Evolutionary conservation across 2,797 vertebrate species (phyloP).

Genomic region (Spinus pinus): DNA sequence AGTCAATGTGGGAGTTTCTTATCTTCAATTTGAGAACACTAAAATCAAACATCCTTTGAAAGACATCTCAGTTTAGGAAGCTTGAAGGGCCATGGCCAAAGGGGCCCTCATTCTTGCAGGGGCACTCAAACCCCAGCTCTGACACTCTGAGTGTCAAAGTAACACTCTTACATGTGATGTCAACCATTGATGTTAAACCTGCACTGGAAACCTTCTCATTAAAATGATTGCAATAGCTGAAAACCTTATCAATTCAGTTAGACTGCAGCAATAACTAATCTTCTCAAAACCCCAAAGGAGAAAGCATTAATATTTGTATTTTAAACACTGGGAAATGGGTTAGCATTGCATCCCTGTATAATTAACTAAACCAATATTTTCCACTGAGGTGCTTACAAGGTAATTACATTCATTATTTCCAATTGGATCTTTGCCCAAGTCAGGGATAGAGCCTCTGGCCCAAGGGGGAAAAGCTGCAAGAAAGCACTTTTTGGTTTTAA

Average conservation of each 20-base stretch:
- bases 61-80: background rate
- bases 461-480: background rate
- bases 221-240: background rate
- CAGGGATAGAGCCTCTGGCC: background rate
- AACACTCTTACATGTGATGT: fast-evolving
- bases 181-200: background rate
- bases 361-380: constrained; percentile 43
- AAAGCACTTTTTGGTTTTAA: background rate
- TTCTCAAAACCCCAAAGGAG: background rate
- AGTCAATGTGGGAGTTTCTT: background rate
- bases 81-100: background rate
- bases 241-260: background rate
- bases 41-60: background rate
- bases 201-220: background rate
- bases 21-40: background rate
- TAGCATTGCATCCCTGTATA: background rate
- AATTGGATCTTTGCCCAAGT: background rate
- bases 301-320: constrained; percentile 16
- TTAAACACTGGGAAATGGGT: constrained; percentile 21
- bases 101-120: background rate
- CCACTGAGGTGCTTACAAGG: constrained; percentile 36
- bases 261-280: background rate
- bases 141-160: too few species aligned
- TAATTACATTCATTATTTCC: constrained; percentile 53
- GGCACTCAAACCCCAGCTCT: background rate